Evolutionary conservation across 2,888 invertebrate species (phyloP), one percentile per base, ranked within the genome.

Genomic region (Calameuta pallipes): DNA sequence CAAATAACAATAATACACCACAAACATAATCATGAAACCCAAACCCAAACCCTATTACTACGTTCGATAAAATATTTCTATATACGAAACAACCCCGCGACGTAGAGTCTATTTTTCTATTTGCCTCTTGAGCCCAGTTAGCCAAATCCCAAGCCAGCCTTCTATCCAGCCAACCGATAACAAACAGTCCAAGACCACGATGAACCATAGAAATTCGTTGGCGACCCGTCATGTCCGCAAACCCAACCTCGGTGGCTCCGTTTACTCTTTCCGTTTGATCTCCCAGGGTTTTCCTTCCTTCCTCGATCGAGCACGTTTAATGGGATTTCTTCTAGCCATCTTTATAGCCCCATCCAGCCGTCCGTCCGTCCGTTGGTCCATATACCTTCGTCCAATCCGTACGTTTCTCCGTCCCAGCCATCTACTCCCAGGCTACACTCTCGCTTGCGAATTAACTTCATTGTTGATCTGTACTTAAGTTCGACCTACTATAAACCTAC

Each of bases 151-250:
- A 9, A 23, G 9, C 9, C 9, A 2, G 23, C 41, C 41, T 15
- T 4, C 41, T 4, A 4, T 0, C 4, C 41, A 4, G 15, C 56
- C 9, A 9, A 56, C 56, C 23, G 56, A 56, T 56, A 23, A 56
- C 56, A 56, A 56, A 56, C 56, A 56, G 9, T 23, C 56, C 23
- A 23, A 15, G 56, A 23, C 23, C 82, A 80, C 30, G 78, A 71
- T 41, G 79, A 79, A 80, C 77, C 76, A 78, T 70, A 78, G 78
- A 81, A 82, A 74, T 23, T 74, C 74, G 23, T 71, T 71, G 31
- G 71, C 71, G 12, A 31, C 71, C 33, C 71, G 12, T 31, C 31
- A 31, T 71, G 71, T 71, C 31, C 71, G 71, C 34, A 71, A 71
- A 56, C 31, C 34, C 31, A 31, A 34, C 15, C 71, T 31, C 71